A percentile compares a stretch with the other conserved stretches of the same genome.
Evolutionary conservation across 1,140 invertebrate species (phyloP).

Genomic region (Trichonephila clavata): DNA sequence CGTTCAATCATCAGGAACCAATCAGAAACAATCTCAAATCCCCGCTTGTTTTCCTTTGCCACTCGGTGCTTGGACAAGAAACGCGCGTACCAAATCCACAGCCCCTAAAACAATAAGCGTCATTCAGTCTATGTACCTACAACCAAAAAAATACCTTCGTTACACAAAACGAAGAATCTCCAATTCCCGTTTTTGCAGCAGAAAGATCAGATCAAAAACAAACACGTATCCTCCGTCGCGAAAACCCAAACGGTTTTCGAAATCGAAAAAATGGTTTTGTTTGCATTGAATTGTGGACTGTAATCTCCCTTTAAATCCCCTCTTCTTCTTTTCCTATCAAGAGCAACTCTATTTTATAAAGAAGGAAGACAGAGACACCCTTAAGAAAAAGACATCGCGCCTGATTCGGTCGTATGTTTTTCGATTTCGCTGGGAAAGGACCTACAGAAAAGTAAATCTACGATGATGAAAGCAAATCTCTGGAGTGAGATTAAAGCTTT

Average conservation of each 20-base stretch:
- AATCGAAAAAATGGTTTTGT: conserved; percentile 75
- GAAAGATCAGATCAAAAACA: neutral
- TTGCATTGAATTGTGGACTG: conserved; percentile 75
- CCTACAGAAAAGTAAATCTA: conserved; percentile 69
- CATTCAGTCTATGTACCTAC: neutral
- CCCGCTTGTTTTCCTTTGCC: too few species aligned
- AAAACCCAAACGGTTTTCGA: conserved; percentile 27
- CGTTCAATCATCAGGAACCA: too few species aligned
- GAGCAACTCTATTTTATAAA: conserved; percentile 52
- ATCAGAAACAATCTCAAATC: too few species aligned
- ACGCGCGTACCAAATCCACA: neutral
- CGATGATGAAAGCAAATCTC: conserved; percentile 75
- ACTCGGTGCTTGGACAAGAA: neutral
- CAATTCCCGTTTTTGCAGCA: neutral
- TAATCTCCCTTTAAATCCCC: conserved; percentile 64
- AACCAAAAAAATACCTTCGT: neutral
- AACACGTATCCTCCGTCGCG: neutral
- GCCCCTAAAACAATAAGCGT: neutral
- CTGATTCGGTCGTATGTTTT: conserved; percentile 59
- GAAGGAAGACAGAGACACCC: neutral
- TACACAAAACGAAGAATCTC: neutral
- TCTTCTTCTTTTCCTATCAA: conserved; percentile 52
- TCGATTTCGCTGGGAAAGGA: neutral
- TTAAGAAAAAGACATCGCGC: conserved; percentile 57
- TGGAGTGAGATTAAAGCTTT: conserved; percentile 74